These are phyloP conservation scores for Dendrolimus houi DNA, from an alignment of 2,888 invertebrate genomes.

Conservation along the genomic window DNA sequence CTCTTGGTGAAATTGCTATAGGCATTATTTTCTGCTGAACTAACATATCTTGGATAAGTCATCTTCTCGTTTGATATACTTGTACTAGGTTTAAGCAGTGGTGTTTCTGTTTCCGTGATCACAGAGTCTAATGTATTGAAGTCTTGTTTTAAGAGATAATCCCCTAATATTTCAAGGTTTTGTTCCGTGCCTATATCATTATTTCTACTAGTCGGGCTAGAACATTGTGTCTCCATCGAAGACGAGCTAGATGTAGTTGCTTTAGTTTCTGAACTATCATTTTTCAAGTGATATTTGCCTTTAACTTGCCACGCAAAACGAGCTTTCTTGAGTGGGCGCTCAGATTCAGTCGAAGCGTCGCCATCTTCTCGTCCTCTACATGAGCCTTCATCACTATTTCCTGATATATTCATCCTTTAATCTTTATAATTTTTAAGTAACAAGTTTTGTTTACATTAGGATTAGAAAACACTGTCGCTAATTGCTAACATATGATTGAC, in stretches of 20 bases:
- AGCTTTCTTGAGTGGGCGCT: conserved; percentile 80
- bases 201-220: conserved; percentile 22
- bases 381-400: conserved; percentile 60
- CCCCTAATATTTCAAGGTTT: conserved; percentile 52
- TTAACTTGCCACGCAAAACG: conserved; percentile 81
- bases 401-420: conserved; percentile 51
- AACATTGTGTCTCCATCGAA: not conserved
- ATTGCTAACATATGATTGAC: conserved; percentile 70
- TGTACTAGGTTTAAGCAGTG: conserved; percentile 33
- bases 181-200: conserved; percentile 41
- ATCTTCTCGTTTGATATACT: conserved; percentile 32
- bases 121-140: conserved; percentile 46
- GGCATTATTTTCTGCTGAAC: conserved; percentile 29
- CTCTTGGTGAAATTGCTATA: not conserved
- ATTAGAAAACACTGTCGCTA: conserved; percentile 67
- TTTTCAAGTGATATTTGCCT: conserved; percentile 78
- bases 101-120: conserved; percentile 35
- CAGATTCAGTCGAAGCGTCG: conserved; percentile 63
- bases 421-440: conserved; percentile 16
- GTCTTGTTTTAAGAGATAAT: conserved; percentile 55
- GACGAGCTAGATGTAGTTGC: conserved; percentile 7
- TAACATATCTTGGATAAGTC: conserved; percentile 48
- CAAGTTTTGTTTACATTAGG: conserved; percentile 32
- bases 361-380: conserved; percentile 70
- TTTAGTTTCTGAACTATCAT: conserved; percentile 33